Evolutionary conservation across 2,888 invertebrate genomes (phyloP), one percentile per base, ranked within the genome.

Genomic region (Heliconius charithonia): DNA sequence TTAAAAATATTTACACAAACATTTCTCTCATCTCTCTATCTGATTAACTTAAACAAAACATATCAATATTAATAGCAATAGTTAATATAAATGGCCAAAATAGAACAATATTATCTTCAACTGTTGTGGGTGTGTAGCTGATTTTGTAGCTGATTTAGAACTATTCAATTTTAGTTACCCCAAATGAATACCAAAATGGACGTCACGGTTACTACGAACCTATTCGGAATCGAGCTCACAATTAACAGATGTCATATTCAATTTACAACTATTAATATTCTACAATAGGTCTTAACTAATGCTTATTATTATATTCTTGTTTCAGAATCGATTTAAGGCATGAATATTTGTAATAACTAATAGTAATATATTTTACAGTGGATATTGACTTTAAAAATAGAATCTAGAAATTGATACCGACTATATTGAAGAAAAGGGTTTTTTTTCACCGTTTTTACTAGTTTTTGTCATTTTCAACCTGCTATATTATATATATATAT

Each of bases 211-310:
- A 1, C 71, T 32, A 9, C 37, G 59, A 59, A 72, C 84, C 86
- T 85, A 85, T 83, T 86, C 85, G 86, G 85, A 85, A 85, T 84
- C 86, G 89, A 86, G 86, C 89, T 90, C 87, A 89, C 91, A 92
- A 92, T 92, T 92, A 92, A 92, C 90, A 89, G 85, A 83, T 86
- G 88, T 91, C 92, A 92, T 91, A 91, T 92, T 91, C 91, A 92
- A 92, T 93, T 92, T 91, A 88, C 88, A 91, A 88, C 73, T 79
- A 75, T 85, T 87, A 89, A 85, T 87, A 87, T 87, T 77, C 79
- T 72, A 80, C 72, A 32, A 65, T 41, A 65, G 75, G 72, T 77
- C 75, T 73, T 51, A 77, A 63, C 59, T 59, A 71, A 37, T 71
- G 75, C 66, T 75, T 74, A 74, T 72, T 59, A 72, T 59, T 69